Evolutionary conservation across 2,797 vertebrate species (phyloP), one percentile per base, ranked within the genome.

Genomic region (Lacerta viridis): DNA sequence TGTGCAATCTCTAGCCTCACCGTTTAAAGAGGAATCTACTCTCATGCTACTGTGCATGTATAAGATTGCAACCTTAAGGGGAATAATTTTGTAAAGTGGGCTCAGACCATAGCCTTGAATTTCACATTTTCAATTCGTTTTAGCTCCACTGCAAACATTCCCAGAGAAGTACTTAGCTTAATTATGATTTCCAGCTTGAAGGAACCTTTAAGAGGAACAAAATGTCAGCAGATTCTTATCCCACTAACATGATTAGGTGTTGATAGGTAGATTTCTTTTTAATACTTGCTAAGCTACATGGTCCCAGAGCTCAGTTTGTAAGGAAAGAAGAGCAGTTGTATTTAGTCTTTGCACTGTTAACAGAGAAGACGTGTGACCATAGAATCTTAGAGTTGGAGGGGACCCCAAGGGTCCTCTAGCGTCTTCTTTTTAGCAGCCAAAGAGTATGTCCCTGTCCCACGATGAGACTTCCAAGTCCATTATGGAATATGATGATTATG

Each of bases 251-350:
- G 7, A 18, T 9, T 46, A 33, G 66, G 41, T 66, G 23, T 75
- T 3, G 27, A 15, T 27, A 43, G 71, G 55, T 6, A 87, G 39
- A 33, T 82, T 29, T 80, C 25, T 46, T n/a, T 11, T 82, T 87
- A 75, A 43, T 10, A 75, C 61, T 18, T 36, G 41, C 75, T 46
- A 13, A 75, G 7, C 50, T 76, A 41, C 68, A 18, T 55, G 59
- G 17, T 83, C 41, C n/a, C 55, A 36, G 33, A 72, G 36, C 36
- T 72, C 87, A 46, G 46, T 76, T 82, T 82, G 29, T n/a, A 83
- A 64, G 7, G 55, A 66, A 76, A 77, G 41, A 77, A n/a, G 80
- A 39, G 81, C 13, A 55, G 27, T 13, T 46, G n/a, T 43, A 23
- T 77, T 66, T 59, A 43, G 75, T 25, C 33, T 29, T 29, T 83